phyloP scores from a whole-genome alignment of 2,888 invertebrate species.

The Charanyca ferruginea region DNA sequence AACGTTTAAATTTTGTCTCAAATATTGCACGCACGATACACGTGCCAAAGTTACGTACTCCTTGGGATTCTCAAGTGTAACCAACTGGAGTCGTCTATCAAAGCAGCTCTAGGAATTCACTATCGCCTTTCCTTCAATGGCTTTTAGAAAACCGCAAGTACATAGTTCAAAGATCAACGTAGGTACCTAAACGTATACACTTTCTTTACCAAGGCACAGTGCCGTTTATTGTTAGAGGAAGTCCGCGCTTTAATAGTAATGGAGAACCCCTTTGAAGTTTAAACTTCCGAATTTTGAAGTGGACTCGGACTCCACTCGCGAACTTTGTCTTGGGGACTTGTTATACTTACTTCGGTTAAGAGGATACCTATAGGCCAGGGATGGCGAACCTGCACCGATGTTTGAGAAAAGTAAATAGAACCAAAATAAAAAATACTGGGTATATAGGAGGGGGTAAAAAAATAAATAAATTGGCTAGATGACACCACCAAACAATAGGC shows the following conservation, averaged over 20 bases:
- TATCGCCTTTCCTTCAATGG: slow-evolving; percentile 3
- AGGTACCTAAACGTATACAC: too few relatives aligned
- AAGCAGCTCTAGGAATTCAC: slow-evolving; percentile 19
- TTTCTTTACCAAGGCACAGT: slow-evolving; percentile 36
- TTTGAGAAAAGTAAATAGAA: not conserved
- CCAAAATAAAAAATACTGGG: not conserved
- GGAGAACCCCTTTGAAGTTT: slow-evolving; percentile 65
- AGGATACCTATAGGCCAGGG: slow-evolving; percentile 10
- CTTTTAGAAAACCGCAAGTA: slow-evolving; percentile 29
- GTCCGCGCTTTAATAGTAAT: slow-evolving; percentile 65
- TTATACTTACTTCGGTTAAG: slow-evolving; percentile 33
- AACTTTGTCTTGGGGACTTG: slow-evolving; percentile 61
- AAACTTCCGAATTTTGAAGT: slow-evolving; percentile 70
- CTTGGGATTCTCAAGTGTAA: not conserved
- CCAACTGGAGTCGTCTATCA: slow-evolving; percentile 14
- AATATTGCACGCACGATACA: too few relatives aligned
- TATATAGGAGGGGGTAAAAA: too few relatives aligned
- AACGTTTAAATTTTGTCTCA: too few relatives aligned
- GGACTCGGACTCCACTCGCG: slow-evolving; percentile 52
- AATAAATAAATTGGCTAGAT: too few relatives aligned
- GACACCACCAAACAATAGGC: too few relatives aligned
- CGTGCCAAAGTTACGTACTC: not conserved
- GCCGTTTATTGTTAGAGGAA: slow-evolving; percentile 54
- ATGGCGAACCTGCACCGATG: not conserved
- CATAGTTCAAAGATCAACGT: slow-evolving; percentile 44